A percentile compares a stretch with the other conserved stretches of the same genome.
phyloP scores from a whole-genome alignment of 2,113 vertebrate species.

The Nanorana parkeri region DNA sequence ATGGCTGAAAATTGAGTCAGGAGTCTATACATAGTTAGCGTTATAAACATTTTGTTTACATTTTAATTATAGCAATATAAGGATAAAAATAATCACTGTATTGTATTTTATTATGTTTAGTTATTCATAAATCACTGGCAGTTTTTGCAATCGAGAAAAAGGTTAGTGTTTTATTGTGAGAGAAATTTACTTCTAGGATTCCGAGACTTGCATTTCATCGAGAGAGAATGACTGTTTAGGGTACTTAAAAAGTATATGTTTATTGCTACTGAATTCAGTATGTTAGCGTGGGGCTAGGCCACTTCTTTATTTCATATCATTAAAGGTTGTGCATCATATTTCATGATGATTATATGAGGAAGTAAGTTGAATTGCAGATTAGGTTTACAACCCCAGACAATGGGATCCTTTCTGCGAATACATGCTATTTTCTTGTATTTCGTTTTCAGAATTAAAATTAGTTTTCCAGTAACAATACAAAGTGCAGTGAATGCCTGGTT shows the following conservation, averaged over 20 bases:
- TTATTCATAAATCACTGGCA: slow-evolving; percentile 3
- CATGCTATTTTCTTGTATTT: background rate
- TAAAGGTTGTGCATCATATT: background rate
- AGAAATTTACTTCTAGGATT: slow-evolving; percentile 11
- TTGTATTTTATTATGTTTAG: background rate
- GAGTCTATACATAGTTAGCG: too few relatives aligned
- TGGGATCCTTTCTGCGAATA: background rate
- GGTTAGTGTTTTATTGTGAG: slow-evolving; percentile 1
- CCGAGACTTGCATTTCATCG: background rate
- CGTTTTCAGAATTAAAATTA: too few relatives aligned
- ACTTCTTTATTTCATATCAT: background rate
- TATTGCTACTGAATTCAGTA: slow-evolving; percentile 27
- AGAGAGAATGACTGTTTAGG: slow-evolving; percentile 21
- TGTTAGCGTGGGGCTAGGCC: background rate
- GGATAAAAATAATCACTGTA: background rate
- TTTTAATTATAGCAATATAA: too few relatives aligned
- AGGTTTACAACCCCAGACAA: too few relatives aligned
- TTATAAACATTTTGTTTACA: too few relatives aligned
- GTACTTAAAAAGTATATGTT: slow-evolving; percentile 12
- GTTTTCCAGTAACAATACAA: too few relatives aligned
- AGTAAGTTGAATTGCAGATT: background rate
- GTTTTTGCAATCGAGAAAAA: background rate
- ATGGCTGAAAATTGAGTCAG: too few relatives aligned
- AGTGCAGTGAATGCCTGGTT: too few relatives aligned
- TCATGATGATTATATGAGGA: background rate